Evolutionary conservation across 1,140 invertebrate genomes (phyloP), one percentile per base, ranked within the genome.

Genomic region (Drosophila novamexicana): DNA sequence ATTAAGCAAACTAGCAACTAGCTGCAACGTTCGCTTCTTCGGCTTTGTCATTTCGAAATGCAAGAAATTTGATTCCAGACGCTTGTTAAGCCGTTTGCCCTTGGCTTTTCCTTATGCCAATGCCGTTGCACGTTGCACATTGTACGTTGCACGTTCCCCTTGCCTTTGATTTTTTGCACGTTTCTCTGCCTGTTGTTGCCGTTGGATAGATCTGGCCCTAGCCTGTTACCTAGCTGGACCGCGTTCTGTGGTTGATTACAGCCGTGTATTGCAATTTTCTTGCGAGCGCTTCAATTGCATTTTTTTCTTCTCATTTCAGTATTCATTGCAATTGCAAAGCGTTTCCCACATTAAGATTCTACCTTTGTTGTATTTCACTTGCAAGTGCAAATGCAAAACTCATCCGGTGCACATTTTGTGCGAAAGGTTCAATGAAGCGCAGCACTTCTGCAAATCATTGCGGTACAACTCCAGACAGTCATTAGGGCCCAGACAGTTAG

Each of bases 21-120:
- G 64, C 62, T 45, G 50, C 14, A 18, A 42, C 47, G 47, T 22
- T 45, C 54, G 54, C 8, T 34, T 32, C 52, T 34, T 34, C 52
- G 66, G 37, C 67, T 75, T 75, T 75, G 66, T 70, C 72, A 70
- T 68, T 75, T 50, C 58, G 44, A 52, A 75, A 75, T 75, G 72
- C 72, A 73, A 70, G 66, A 75, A 75, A 75, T 75, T 75, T 75
- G 58, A 75, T 75, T 66, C 72, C 58, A 70, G 72, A 57, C 68
- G 72, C 66, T 75, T 75, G 72, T 75, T 69, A 75, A 75, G 67
- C 57, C 52, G 62, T 75, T 64, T 70, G 67, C 72, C 72, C 58
- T 68, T 67, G 70, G 70, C 70, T 67, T 67, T 73, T 67, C 70
- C 70, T 52, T 72, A 52, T 57, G 57, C 56, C 47, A 50, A 37